Evolutionary conservation across 2,888 invertebrate species (phyloP), one percentile per base, ranked within the genome.

Genomic region (Ornithoptera alexandrae): DNA sequence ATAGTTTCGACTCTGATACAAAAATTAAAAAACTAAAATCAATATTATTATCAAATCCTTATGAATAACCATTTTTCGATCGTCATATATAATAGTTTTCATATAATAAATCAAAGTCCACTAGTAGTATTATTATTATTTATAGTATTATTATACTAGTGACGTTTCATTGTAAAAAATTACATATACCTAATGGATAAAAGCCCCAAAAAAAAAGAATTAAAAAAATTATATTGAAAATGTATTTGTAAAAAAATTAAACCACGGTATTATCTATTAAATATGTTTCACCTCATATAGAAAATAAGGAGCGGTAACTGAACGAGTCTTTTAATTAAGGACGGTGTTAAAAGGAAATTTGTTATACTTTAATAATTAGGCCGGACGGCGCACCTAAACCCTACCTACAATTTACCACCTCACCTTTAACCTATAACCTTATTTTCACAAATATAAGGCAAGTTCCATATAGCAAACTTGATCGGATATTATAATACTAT

Each of bases 371-470:
- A 20, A 58, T 83, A 85, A 84, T 78, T 83, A 83, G 88, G 88
- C 87, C 86, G 81, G 71, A 65, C 64, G 78, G 78, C 87, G 79
- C 88, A 79, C 88, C 87, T 69, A 65, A 67, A 67, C 73, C 73
- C 75, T n/a, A 15, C 76, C 73, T 71, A 72, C 73, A 53, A 30
- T 53, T n/a, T 53, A 7, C 50, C 50, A n/a, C 46, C 46, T 53
- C n/a, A 53, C 53, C 53, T 53, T n/a, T n/a, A 53, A 53, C 53
- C 53, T 53, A 53, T n/a, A 17, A 18, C 50, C 1, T 15, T 50
- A 39, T 39, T 30, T 30, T 5, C 46, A 46, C 15, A 46, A 46
- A 46, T 15, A 46, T 46, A 46, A 30, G 30, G 30, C 30, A 30
- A 30, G 30, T 30, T 30, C 2, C 30, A 30, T 1, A 39, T 7